These are phyloP conservation scores for Elymnias hypermnestra DNA, from an alignment of 1,140 invertebrate species.

Conservation along the genomic window DNA sequence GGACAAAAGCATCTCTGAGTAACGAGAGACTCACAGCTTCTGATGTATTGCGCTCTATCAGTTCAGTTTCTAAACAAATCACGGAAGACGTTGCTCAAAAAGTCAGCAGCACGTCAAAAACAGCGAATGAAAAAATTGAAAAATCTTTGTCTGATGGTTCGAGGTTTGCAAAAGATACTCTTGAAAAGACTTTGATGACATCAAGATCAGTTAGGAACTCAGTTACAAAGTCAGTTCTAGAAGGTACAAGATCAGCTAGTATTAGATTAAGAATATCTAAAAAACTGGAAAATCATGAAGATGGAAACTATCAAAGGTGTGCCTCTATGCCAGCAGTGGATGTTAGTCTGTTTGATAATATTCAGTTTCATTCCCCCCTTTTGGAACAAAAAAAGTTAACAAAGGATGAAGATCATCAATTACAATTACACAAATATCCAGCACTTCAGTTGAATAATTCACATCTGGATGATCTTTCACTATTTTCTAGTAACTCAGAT, in stretches of 20 bases:
- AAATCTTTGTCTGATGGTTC: slow-evolving; percentile 57
- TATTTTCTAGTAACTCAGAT: slow-evolving; percentile 57
- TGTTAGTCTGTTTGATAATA: slow-evolving; percentile 62
- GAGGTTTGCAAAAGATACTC: slow-evolving; percentile 57
- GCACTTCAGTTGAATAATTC: slow-evolving; percentile 40
- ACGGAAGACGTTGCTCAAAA: slow-evolving; percentile 58
- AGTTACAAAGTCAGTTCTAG: slow-evolving; percentile 61
- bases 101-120: slow-evolving; percentile 49
- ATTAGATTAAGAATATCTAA: slow-evolving; percentile 41
- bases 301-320: slow-evolving; percentile 42
- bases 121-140: slow-evolving; percentile 56
- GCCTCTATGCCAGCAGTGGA: slow-evolving; percentile 59
- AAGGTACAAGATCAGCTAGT: slow-evolving; percentile 51
- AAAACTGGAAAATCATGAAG: slow-evolving; percentile 33
- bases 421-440: slow-evolving; percentile 24
- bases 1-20: slow-evolving; percentile 42
- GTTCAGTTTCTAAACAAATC: slow-evolving; percentile 58
- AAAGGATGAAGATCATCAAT: slow-evolving; percentile 26
- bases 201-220: slow-evolving; percentile 54
- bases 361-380: slow-evolving; percentile 62
- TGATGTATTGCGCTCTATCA: slow-evolving; percentile 52
- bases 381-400: slow-evolving; percentile 50
- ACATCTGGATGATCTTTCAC: slow-evolving; percentile 54
- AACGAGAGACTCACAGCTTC: slow-evolving; percentile 44
- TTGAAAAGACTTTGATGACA: slow-evolving; percentile 58